Base-by-base conservation (phyloP, 2,113 vertebrate species). In the Sylvicapra grimmia region DNA sequence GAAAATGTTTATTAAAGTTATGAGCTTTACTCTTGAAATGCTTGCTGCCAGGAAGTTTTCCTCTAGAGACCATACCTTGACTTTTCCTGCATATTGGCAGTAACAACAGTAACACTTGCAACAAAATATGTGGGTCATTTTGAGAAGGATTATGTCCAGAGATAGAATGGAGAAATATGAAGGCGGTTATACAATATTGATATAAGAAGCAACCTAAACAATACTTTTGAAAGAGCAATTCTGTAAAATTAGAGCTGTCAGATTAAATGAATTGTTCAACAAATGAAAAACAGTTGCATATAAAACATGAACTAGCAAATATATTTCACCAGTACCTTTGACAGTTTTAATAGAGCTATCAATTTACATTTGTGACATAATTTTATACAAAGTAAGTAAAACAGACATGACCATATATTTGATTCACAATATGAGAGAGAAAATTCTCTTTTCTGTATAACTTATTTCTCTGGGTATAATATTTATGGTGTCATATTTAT, bases 171-270 rank as follows among this genome's bases (percentile, higher is more conserved):
- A 75, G 56, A 75, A 86, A 87, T 83, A 59, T 25, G 19, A 65
- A 93, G 72, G 27, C 36, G 7, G 13, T 31, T 27, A 54, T 59
- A n/a, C 13, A 86, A 91, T 88, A 44, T 1, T 94, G 27, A n/a
- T 89, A 44, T 21, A 72, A 93, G 49, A 13, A 93, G 6, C 23
- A 86, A 56, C 6, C 27, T 65, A 61, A 80, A 47, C 80, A 21
- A 36, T 14, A 44, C 33, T 5, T 58, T 63, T 29, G 6, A 86
- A 89, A 93, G 33, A 90, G 56, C 31, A 92, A 61, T 89, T 91
- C 61, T 83, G 18, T 40, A 89, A 93, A 93, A 95, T 87, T 92
- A 93, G 27, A 92, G n/a, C 83, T 97, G 92, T 94, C 58, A 82
- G 65, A 53, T 36, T 90, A 86, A 93, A 87, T 90, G 47, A 77